Base-by-base conservation (phyloP, 2,888 invertebrate genomes). In the Tubulanus polymorphus region DNA sequence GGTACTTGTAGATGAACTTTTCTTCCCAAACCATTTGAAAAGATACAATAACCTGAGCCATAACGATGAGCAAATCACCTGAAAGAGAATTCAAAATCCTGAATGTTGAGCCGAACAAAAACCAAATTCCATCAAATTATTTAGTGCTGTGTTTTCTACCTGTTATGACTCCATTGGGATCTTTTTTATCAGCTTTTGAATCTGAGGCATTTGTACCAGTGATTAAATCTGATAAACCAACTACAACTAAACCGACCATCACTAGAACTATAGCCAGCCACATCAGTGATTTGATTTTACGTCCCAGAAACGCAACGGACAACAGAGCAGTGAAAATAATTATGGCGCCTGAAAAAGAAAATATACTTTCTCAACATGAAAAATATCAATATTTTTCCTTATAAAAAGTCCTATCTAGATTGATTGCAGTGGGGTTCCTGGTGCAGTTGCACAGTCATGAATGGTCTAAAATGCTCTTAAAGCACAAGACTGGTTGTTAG, bases 21-120 rank as follows among this genome's bases (percentile, higher is more conserved):
- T 97, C 95, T 79, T 97, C 96, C 61, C 91, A 87, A 0, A 96
- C 93, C 89, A 95, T 93, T 81, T 95, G 94, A 55, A 87, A 84
- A 0, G 93, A 89, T 20, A 88, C 88, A 63, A 96, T 85, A 48
- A 96, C 85, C 80, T 87, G 83, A 3, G 84, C 84, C 79, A 83
- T 81, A 51, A 85, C 79, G 61, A 85, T 85, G 50, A 85, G 71
- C 48, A 84, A 67, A 66, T 85, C 84, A 49, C 84, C 84, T 81
- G 69, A 30, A 70, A 68, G 41, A n/a, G 37, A 50, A 56, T 49
- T n/a, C n/a, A n/a, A n/a, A n/a, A n/a, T n/a, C n/a, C n/a, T n/a
- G n/a, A n/a, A n/a, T n/a, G n/a, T n/a, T n/a, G n/a, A n/a, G n/a
- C n/a, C n/a, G n/a, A n/a, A n/a, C n/a, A n/a, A n/a, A n/a, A n/a